Base-by-base conservation (phyloP, 1,140 invertebrate species). In the Macrosteles quadrilineatus region DNA sequence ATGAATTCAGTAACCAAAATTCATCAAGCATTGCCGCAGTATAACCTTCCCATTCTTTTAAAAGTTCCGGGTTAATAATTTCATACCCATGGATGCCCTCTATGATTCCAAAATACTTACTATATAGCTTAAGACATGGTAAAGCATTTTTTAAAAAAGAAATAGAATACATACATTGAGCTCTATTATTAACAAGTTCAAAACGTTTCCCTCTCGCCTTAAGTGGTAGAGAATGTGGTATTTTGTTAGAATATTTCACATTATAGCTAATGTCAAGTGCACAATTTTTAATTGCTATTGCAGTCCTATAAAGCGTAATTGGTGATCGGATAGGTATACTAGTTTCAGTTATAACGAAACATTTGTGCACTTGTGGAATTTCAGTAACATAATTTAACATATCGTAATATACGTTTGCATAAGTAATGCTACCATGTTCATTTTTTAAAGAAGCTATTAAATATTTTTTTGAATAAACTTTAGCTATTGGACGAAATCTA, bases 231-330 rank as follows among this genome's bases (percentile, higher is more conserved):
- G 23, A 53, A 19, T 19, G 23, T 4, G 47, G 47, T 36, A 36
- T 14, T 53, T 25, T 53, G 23, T n/a, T n/a, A 4, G 47, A n/a
- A 53, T 6, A 53, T 53, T 53, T 53, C 3, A 53, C 47, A 53
- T 53, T 53, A n/a, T 53, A 53, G n/a, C 47, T 53, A 53, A 53
- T 19, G n/a, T 53, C 47, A 53, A 53, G 14, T n/a, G 14, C 47
- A 19, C 47, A 53, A 9, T 25, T 19, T 25, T 9, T 53, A 6
- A 25, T 6, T 6, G 17, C 3, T 9, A 53, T 53, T 19, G 47
- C 23, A 25, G 23, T n/a, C n/a, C n/a, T 9, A 53, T 53, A 53
- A 4, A 53, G n/a, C 4, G 4, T 3, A 3, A 53, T n/a, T 25
- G 47, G 47, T 6, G 17, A n/a, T 19, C 17, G 4, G 3, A 53